Base-by-base conservation (phyloP, 2,888 invertebrate genomes). In the Hymenopus coronatus region DNA sequence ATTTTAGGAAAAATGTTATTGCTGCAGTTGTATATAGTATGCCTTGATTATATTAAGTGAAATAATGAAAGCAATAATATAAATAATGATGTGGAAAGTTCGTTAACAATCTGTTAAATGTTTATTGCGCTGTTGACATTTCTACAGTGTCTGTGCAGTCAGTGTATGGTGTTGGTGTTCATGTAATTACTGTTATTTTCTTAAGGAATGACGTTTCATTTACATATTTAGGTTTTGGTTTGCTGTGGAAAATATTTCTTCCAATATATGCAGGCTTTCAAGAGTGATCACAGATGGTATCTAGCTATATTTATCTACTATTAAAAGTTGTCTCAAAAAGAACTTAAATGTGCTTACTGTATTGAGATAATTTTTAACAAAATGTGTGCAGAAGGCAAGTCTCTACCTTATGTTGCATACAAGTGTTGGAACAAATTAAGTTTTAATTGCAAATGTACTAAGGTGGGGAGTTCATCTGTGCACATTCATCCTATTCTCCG, bases 11-110 rank as follows among this genome's bases (percentile, higher is more conserved):
- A 86, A 81, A 54, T 85, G 54, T 54, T 33, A 33, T 20, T 87
- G 82, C 82, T 82, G 87, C 87, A 40, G 82, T 82, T 87, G 87
- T 87, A 87, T 87, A 87, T 87, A 87, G 82, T 87, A 87, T 82
- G 87, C 82, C 82, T 87, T 87, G 87, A 87, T 87, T 87, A 82
- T 82, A 82, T 87, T 87, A 87, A 87, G 82, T 87, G 30, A 82
- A 87, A 82, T 87, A 87, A 87, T 33, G 87, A 87, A 87, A 87
- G 87, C 87, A 87, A 87, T 87, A 87, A 87, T 87, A 82, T 87
- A 87, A 87, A 87, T 87, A 82, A 82, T 87, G 81, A 87, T 87
- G 87, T 87, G 87, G 82, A 87, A 87, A 33, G 82, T 33, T 82
- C n/a, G 82, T 87, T 82, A 87, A 87, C 82, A 87, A 33, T 82